A percentile compares a stretch with the other conserved stretches of the same genome.
These are phyloP conservation scores for Ligdia adustata DNA, from an alignment of 2,888 invertebrate genomes.

Conservation along the genomic window DNA sequence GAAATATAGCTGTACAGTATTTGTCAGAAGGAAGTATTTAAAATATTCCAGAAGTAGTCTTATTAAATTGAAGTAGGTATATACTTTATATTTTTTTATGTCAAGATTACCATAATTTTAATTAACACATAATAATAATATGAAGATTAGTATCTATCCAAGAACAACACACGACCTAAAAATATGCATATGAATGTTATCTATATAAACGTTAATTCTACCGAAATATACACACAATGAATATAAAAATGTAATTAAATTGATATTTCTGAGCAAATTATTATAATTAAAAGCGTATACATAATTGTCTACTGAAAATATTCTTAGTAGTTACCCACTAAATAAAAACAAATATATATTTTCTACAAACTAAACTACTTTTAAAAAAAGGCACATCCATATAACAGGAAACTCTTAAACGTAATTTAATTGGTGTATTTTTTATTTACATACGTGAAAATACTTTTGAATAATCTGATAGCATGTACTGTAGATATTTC, in stretches of 20 bases:
- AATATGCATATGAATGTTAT: neutral
- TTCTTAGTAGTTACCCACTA: neutral
- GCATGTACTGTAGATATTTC: too few species aligned
- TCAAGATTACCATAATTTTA: neutral
- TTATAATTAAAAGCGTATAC: too few species aligned
- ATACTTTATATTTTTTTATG: too few species aligned
- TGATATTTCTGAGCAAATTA: neutral
- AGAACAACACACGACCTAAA: slow-evolving; percentile 10
- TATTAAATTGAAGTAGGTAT: too few species aligned
- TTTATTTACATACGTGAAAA: slow-evolving; percentile 10
- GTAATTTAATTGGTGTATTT: slow-evolving; percentile 28
- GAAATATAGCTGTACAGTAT: too few species aligned
- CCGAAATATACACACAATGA: neutral
- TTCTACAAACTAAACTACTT: slow-evolving; percentile 27
- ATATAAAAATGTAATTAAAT: neutral
- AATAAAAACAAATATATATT: slow-evolving; percentile 3
- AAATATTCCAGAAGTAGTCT: too few species aligned
- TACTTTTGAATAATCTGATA: slow-evolving; percentile 5
- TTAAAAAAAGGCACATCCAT: slow-evolving; percentile 72
- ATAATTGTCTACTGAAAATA: too few species aligned
- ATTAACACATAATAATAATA: too few species aligned
- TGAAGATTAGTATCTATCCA: slow-evolving; percentile 1
- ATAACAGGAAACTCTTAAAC: slow-evolving; percentile 47
- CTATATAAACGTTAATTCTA: neutral
- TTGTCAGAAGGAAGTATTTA: too few species aligned